A percentile compares a stretch with the other conserved stretches of the same genome.
Evolutionary conservation across 2,113 vertebrate genomes (phyloP).

Genomic region (Phylloscopus whistleri): DNA sequence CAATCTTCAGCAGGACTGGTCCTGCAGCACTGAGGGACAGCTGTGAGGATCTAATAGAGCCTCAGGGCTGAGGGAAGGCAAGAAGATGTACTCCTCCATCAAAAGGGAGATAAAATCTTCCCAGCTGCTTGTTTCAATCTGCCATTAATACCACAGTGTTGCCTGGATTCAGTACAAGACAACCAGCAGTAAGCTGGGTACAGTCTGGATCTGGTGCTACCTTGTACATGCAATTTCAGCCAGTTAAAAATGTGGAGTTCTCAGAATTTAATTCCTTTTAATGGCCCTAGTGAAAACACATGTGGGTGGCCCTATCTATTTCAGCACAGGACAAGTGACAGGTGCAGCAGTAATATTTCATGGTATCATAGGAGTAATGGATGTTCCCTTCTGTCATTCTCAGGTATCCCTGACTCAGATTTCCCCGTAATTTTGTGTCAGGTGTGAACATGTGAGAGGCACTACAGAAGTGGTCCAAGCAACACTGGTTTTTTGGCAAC

Average conservation of each 20-base stretch:
- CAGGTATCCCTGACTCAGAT: neutral
- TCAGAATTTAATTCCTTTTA: neutral
- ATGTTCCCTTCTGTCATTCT: neutral
- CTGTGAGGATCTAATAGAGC: neutral
- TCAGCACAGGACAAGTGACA: neutral
- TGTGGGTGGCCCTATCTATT: neutral
- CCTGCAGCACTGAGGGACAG: neutral
- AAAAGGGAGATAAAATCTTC: constrained; percentile 20
- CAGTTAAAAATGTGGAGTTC: neutral
- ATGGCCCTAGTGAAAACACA: neutral
- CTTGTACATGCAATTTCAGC: neutral
- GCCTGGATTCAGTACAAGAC: neutral
- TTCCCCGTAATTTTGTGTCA: neutral
- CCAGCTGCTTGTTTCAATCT: neutral
- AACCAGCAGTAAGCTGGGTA: neutral
- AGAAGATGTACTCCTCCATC: neutral
- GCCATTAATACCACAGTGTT: neutral
- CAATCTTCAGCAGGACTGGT: neutral
- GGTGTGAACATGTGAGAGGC: neutral
- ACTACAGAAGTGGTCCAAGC: neutral
- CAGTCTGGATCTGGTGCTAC: neutral
- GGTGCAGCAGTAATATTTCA: neutral
- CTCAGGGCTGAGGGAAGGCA: neutral
- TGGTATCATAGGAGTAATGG: neutral
- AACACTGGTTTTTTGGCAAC: neutral